Conservation (phyloP, 2,797 vertebrate species). For the Ataeniobius toweri region DNA sequence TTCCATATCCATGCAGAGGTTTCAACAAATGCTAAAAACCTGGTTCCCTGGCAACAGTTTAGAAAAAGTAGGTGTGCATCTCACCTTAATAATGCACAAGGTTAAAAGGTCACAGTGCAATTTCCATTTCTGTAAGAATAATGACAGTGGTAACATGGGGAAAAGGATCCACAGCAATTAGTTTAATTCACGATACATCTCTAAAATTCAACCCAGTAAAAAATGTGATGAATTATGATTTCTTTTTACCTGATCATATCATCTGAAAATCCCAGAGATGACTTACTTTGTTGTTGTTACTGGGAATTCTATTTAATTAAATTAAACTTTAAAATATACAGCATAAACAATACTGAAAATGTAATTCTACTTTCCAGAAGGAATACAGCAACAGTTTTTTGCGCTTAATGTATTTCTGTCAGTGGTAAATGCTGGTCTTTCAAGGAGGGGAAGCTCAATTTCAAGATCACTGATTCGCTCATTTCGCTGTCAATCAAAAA, state of each 20-base stretch:
- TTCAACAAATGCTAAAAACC: constrained; percentile 71
- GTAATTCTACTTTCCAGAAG: neutral
- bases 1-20: constrained; percentile 70
- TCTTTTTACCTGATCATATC: neutral
- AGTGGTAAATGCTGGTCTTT: no score
- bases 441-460: no score
- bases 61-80: constrained; percentile 57
- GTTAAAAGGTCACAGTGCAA: constrained; percentile 69
- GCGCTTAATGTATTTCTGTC: neutral
- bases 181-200: constrained; percentile 57
- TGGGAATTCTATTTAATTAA: neutral
- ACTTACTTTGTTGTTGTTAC: neutral
- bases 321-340: neutral
- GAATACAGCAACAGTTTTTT: neutral
- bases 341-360: neutral
- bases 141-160: constrained; percentile 53
- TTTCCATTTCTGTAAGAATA: constrained; percentile 72
- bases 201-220: neutral
- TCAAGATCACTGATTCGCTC: no score
- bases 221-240: neutral
- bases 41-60: constrained; percentile 57
- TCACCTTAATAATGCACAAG: constrained; percentile 76
- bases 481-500: no score
- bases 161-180: constrained; percentile 61
- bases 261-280: neutral